A percentile compares a stretch with the other conserved stretches of the same genome.
These are phyloP conservation scores for Pinna nobilis DNA, from an alignment of 1,140 invertebrate genomes.

Conservation along the genomic window DNA sequence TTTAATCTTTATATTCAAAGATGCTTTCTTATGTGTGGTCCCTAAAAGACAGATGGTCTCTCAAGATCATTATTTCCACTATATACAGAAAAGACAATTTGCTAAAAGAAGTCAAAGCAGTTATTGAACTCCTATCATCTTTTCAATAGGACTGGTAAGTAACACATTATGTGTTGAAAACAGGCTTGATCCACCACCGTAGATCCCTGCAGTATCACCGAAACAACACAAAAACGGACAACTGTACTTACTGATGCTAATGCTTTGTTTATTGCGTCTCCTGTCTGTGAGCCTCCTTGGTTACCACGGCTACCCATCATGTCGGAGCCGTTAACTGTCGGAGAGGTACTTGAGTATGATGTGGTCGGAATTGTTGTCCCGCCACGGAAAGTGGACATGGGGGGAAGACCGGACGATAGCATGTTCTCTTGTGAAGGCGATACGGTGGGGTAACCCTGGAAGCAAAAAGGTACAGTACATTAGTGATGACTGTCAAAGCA, in stretches of 20 bases:
- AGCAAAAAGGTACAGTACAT: background rate
- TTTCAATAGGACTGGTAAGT: no score
- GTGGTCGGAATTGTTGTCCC: constrained; percentile 74
- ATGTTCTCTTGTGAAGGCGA: constrained; percentile 80
- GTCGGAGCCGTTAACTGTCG: constrained; percentile 69
- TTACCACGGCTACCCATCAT: constrained; percentile 77
- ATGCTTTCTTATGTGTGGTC: no score
- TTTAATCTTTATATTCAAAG: no score
- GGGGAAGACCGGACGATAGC: constrained; percentile 86
- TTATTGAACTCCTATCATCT: no score
- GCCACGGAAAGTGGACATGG: constrained; percentile 92
- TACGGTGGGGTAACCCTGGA: constrained; percentile 75
- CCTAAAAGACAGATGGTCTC: no score
- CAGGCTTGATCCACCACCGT: no score
- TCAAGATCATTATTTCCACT: no score
- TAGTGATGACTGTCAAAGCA: background rate
- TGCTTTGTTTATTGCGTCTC: constrained; percentile 86
- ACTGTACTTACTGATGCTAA: constrained; percentile 82
- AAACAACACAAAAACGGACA: background rate
- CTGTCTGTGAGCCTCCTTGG: constrained; percentile 75
- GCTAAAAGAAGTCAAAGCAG: no score
- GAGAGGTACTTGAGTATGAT: constrained; percentile 59
- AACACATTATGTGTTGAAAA: no score
- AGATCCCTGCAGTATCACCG: no score
- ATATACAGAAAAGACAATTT: no score